These are phyloP conservation scores for Coleophora flavipennella DNA, from an alignment of 2,888 invertebrate genomes.

Conservation along the genomic window DNA sequence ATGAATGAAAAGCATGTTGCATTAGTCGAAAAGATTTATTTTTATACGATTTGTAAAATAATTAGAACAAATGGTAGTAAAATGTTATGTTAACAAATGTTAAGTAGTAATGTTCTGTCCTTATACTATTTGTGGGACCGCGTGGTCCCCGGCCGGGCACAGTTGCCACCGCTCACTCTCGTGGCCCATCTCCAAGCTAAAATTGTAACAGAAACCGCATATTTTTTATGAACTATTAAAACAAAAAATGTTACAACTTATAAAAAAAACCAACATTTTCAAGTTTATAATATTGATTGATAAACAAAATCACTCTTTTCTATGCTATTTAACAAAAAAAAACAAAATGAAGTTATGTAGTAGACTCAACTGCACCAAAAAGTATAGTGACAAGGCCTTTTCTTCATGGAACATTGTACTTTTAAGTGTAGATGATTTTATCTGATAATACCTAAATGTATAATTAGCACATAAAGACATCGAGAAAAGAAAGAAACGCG, in stretches of 20 bases:
- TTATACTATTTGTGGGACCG: conserved; percentile 68
- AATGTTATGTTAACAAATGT: conserved; percentile 13
- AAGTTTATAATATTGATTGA: no score
- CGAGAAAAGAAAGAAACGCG: no score
- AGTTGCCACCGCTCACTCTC: conserved; percentile 66
- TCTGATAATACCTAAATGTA: no score
- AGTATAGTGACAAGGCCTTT: no score
- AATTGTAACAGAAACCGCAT: conserved; percentile 47
- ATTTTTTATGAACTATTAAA: conserved; percentile 24
- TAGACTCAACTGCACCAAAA: no score
- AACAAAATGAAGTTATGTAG: no score
- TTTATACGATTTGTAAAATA: neutral
- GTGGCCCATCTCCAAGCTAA: conserved; percentile 58
- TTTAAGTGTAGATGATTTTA: no score
- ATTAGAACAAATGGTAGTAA: conserved; percentile 48
- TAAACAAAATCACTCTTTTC: no score
- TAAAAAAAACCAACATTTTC: no score
- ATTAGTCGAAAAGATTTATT: conserved; percentile 35
- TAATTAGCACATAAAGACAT: no score
- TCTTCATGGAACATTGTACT: no score
- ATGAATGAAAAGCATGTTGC: conserved; percentile 65
- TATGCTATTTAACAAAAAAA: no score
- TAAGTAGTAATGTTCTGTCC: conserved; percentile 32
- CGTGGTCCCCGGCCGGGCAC: conserved; percentile 56
- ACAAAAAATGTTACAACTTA: conserved; percentile 6